phyloP scores from a whole-genome alignment of 2,888 invertebrate genomes.

The Cheilosia impressa region DNA sequence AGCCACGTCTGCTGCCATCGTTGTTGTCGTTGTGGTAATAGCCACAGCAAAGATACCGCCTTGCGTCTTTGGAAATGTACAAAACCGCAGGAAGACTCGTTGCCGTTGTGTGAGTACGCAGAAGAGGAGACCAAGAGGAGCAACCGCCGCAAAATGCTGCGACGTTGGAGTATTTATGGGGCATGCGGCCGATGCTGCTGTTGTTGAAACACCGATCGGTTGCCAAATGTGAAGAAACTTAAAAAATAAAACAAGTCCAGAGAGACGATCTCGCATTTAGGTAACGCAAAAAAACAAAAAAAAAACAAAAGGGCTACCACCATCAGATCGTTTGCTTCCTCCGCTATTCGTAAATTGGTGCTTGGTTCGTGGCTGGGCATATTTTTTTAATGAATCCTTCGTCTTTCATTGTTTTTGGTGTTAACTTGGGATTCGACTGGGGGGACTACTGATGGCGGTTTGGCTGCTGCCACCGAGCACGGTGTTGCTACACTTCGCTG shows the following conservation, averaged over 20 bases:
- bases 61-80: slow-evolving; percentile 60
- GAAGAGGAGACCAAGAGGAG: slow-evolving; percentile 14
- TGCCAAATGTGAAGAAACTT: slow-evolving; percentile 53
- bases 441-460: slow-evolving; percentile 56
- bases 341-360: slow-evolving; percentile 34
- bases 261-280: slow-evolving; percentile 59
- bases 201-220: slow-evolving; percentile 56
- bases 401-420: slow-evolving; percentile 71
- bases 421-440: slow-evolving; percentile 43
- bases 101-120: slow-evolving; percentile 33
- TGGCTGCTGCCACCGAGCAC: slow-evolving; percentile 72
- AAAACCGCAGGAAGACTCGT: slow-evolving; percentile 54
- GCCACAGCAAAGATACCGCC: slow-evolving; percentile 72
- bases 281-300: slow-evolving; percentile 38
- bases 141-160: slow-evolving; percentile 72
- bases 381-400: slow-evolving; percentile 51
- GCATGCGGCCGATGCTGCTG: slow-evolving; percentile 60
- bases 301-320: slow-evolving; percentile 52
- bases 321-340: slow-evolving; percentile 27
- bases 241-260: slow-evolving; percentile 2
- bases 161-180: slow-evolving; percentile 75
- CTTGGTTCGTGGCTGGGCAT: slow-evolving; percentile 47
- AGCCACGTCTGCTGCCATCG: slow-evolving; percentile 68
- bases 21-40: slow-evolving; percentile 69
- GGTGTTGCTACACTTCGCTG: slow-evolving; percentile 73